Percentiles rank a stretch among this genome's conserved stretches.
These are phyloP conservation scores for Cosmopolites sordidus DNA, from an alignment of 2,888 invertebrate genomes.

Conservation along the genomic window DNA sequence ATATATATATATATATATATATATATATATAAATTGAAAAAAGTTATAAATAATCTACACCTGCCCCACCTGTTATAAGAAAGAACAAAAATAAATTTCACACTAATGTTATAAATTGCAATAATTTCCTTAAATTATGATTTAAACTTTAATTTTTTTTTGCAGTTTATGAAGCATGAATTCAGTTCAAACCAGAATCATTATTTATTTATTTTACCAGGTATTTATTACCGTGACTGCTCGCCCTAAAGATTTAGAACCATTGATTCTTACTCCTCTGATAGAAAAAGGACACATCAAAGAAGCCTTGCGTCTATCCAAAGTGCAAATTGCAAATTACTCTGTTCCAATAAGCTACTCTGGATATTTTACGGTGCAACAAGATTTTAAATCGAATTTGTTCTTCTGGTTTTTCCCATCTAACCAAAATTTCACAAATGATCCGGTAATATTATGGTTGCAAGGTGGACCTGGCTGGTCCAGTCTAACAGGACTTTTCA, in stretches of 20 bases:
- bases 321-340: slow-evolving; percentile 43
- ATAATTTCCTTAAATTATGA: no score
- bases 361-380: slow-evolving; percentile 76
- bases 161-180: no score
- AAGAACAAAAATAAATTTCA: no score
- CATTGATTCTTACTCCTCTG: slow-evolving; percentile 70
- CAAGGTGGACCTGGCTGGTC: slow-evolving; percentile 76
- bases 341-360: slow-evolving; percentile 55
- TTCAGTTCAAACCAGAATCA: no score
- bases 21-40: no score
- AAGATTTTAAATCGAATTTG: slow-evolving; percentile 67
- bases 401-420: slow-evolving; percentile 89
- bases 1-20: no score
- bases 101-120: no score
- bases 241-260: slow-evolving; percentile 47
- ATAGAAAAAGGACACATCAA: slow-evolving; percentile 66
- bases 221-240: no score
- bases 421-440: slow-evolving; percentile 48
- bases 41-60: no score
- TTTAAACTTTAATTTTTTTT: no score
- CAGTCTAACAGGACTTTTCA: slow-evolving; percentile 70
- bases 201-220: no score
- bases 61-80: no score
- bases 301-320: slow-evolving; percentile 54
- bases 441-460: slow-evolving; percentile 74